A percentile compares a stretch with the other conserved stretches of the same genome.
phyloP scores from a whole-genome alignment of 1,140 invertebrate genomes.

The Maconellicoccus hirsutus region DNA sequence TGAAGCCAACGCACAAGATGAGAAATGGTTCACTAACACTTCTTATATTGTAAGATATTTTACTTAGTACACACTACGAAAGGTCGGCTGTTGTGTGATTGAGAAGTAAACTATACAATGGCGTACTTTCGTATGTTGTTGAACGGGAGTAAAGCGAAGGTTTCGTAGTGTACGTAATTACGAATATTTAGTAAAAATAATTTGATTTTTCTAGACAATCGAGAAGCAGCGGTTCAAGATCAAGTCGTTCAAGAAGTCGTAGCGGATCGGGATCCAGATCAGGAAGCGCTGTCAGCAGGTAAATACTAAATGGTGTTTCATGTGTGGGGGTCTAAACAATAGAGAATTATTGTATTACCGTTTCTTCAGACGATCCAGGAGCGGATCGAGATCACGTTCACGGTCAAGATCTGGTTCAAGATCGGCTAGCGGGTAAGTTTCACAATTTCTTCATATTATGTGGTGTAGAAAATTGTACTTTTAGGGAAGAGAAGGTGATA shows the following conservation, averaged over 20 bases:
- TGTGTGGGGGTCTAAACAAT: background rate
- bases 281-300: conserved; percentile 25
- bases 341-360: background rate
- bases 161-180: conserved; percentile 6
- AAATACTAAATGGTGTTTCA: background rate
- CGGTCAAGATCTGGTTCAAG: conserved; percentile 30
- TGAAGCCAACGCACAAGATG: no score
- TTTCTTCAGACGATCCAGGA: background rate
- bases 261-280: conserved; percentile 35
- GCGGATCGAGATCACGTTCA: conserved; percentile 27
- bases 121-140: no score
- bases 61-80: no score
- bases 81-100: no score
- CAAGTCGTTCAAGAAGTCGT: conserved; percentile 37
- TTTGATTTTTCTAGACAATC: conserved; percentile 24
- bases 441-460: no score
- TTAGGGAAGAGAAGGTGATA: no score
- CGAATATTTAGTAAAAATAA: conserved; percentile 19
- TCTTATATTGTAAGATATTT: no score
- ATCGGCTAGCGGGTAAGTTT: conserved; percentile 34
- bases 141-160: conserved; percentile 20
- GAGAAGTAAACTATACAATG: conserved; percentile 22
- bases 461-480: no score
- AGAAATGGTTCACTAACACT: no score
- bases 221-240: conserved; percentile 35